Evolutionary conservation across 2,797 vertebrate genomes (phyloP).

Genomic region (Brotula barbata): DNA sequence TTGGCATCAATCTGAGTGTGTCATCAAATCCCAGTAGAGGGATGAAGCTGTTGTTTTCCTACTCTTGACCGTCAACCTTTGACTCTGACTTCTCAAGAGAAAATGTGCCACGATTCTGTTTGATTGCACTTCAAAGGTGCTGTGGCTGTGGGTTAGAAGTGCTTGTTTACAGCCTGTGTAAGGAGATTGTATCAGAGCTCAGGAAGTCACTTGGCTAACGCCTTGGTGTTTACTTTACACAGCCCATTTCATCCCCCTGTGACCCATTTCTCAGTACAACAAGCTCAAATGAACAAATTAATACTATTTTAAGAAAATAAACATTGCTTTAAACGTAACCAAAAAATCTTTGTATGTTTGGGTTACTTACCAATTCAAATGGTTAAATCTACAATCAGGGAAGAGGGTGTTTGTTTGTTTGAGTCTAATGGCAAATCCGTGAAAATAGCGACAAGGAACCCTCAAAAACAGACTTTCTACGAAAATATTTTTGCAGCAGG

Average conservation of each 20-base stretch:
- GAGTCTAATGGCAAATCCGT: no score
- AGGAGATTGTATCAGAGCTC: slow-evolving; percentile 72
- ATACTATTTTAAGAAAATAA: neutral
- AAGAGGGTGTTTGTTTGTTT: neutral
- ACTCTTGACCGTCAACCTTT: slow-evolving; percentile 24
- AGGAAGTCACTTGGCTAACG: slow-evolving; percentile 78
- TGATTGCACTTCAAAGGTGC: slow-evolving; percentile 66
- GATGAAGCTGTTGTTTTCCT: slow-evolving; percentile 1
- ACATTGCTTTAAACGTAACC: no score
- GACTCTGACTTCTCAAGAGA: slow-evolving; percentile 51
- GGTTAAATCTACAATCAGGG: neutral
- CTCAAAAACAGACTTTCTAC: slow-evolving; percentile 2
- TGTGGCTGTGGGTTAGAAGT: slow-evolving; percentile 55
- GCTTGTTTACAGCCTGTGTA: slow-evolving; percentile 66
- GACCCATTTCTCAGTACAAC: slow-evolving; percentile 54
- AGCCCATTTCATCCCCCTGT: slow-evolving; percentile 55
- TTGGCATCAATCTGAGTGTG: neutral
- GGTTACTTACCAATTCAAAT: no score
- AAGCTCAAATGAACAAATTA: slow-evolving; percentile 12
- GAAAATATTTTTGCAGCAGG: slow-evolving; percentile 6
- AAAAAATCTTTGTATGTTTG: no score
- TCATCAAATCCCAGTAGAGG: neutral
- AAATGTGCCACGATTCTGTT: slow-evolving; percentile 50
- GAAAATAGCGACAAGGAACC: slow-evolving; percentile 7
- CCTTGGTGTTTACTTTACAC: slow-evolving; percentile 71